Evolutionary conservation across 2,113 vertebrate genomes (phyloP), one percentile per base, ranked within the genome.

Genomic region (Plotosus lineatus): DNA sequence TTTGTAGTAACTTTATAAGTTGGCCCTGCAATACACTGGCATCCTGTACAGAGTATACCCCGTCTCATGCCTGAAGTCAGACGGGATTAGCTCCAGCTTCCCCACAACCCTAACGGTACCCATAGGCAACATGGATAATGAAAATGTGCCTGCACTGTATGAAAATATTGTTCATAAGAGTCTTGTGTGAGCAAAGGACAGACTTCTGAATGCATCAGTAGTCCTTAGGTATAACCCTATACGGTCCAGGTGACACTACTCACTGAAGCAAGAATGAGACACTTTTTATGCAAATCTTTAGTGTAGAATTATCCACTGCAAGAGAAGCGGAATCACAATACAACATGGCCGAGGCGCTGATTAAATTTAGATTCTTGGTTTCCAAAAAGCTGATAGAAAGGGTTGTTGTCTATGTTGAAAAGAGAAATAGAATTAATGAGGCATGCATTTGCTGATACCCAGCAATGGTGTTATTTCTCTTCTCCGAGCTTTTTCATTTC

Each of bases 401-500:
- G 12, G 55, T 71, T 46, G 60, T 36, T 81, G 11, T 61, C 48
- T 23, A 38, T 75, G 38, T 21, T 55, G 55, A 44, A 75, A 51
- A 71, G 44, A n/a, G 61, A 23, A 51, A 79, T 28, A 26, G 51
- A 63, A 28, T 51, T 79, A 85, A 82, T 82, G 71, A 79, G 46
- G 55, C 71, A 28, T 71, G 61, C n/a, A 46, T 74, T 63, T 76
- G 56, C 19, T 75, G 46, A 71, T 80, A 78, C 73, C 36, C 36
- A 38, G 48, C 72, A 78, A 55, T 60, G 38, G 56, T 40, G 21
- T 79, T 76, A 65, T 61, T 56, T 80, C 55, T 31, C 61, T 78
- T 46, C 75, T 66, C 71, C 15, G 73, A 68, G 46, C 60, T 51
- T 40, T 75, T 42, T 83, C 72, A 72, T 33, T 78, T 66, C 26